Evolutionary conservation across 2,797 vertebrate species (phyloP).

Genomic region (Leptodactylus fallax): DNA sequence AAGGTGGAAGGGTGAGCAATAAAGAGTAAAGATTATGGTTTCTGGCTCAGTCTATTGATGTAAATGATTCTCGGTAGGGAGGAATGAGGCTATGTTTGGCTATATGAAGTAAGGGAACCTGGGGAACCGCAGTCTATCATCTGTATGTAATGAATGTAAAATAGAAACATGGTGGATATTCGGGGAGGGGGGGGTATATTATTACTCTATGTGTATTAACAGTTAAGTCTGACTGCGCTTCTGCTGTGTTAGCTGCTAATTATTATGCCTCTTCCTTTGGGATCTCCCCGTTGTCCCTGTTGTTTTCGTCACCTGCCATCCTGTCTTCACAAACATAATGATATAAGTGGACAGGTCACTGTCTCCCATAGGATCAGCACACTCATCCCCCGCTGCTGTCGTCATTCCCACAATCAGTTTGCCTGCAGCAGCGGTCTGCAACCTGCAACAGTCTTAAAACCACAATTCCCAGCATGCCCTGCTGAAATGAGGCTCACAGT

Average conservation of each 20-base stretch:
- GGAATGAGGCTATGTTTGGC: not conserved
- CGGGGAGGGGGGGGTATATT: not conserved
- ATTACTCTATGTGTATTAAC: not conserved
- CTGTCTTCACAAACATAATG: not conserved
- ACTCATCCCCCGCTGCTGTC: not conserved
- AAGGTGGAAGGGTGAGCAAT: constrained; percentile 28
- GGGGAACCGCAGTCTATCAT: not conserved
- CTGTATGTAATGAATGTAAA: not conserved
- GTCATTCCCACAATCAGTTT: no score
- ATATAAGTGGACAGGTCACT: not conserved
- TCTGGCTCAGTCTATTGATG: constrained; percentile 27
- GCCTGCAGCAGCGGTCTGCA: not conserved
- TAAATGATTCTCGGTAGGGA: not conserved
- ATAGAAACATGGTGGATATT: not conserved
- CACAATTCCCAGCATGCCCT: not conserved
- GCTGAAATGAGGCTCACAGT: not conserved
- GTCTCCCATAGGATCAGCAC: not conserved
- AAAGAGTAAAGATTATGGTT: constrained; percentile 30
- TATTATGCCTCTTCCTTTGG: not conserved
- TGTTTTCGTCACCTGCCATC: not conserved
- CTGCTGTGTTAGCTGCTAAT: not conserved
- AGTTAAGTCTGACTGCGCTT: not conserved
- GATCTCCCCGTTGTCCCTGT: not conserved
- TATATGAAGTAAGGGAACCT: not conserved
- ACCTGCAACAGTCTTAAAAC: no score